phyloP scores from a whole-genome alignment of 2,888 invertebrate species.

The Euplagia quadripunctaria region DNA sequence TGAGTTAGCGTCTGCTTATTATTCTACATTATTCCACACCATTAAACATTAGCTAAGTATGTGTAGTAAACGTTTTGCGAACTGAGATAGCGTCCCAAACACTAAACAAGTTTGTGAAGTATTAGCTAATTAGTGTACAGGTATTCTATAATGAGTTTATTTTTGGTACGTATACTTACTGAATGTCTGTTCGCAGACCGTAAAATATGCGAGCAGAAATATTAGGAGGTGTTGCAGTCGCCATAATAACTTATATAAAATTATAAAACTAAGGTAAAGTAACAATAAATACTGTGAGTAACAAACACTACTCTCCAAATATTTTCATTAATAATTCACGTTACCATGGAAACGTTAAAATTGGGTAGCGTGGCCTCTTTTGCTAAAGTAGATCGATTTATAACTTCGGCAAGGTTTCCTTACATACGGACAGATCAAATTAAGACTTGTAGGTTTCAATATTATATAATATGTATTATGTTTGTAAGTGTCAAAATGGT shows the following conservation, averaged over 20 bases:
- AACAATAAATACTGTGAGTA: slow-evolving; percentile 11
- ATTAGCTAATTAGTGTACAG: not conserved
- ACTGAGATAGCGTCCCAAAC: not conserved
- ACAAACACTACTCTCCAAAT: slow-evolving; percentile 17
- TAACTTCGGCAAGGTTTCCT: not conserved
- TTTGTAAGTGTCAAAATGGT: no score
- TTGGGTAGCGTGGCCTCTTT: slow-evolving; percentile 24
- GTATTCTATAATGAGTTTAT: not conserved
- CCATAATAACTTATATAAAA: slow-evolving; percentile 56
- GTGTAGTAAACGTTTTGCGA: not conserved
- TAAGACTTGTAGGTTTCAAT: not conserved
- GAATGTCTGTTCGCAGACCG: slow-evolving; percentile 89
- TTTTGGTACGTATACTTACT: slow-evolving; percentile 67
- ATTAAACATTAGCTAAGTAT: not conserved
- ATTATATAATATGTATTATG: no score
- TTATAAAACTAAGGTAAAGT: slow-evolving; percentile 7
- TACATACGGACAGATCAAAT: not conserved
- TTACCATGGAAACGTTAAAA: slow-evolving; percentile 42
- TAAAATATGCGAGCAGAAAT: slow-evolving; percentile 88
- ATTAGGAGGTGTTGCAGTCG: slow-evolving; percentile 75
- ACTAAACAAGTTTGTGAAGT: no score
- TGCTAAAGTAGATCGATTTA: not conserved
- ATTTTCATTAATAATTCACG: slow-evolving; percentile 18
- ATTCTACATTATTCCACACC: not conserved
- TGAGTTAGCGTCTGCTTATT: not conserved